Evolutionary conservation across 2,888 invertebrate genomes (phyloP).

Genomic region (Minunthozetes semirufus): DNA sequence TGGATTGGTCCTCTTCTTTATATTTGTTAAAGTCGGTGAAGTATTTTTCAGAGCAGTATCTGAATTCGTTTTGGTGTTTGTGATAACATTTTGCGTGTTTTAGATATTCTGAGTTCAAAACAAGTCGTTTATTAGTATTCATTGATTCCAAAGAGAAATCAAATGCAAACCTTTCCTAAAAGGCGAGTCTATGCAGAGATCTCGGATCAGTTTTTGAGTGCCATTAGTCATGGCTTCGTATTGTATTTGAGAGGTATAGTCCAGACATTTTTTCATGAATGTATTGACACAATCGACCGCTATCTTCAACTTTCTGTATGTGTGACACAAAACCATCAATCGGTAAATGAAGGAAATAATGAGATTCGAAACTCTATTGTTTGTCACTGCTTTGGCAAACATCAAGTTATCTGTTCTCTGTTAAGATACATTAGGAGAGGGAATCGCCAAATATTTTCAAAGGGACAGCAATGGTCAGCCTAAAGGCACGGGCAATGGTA

Average conservation of each 20-base stretch:
- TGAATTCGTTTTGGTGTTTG: not conserved
- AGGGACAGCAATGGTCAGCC: too few relatives aligned
- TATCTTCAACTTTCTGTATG: not conserved
- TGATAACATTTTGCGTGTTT: constrained; percentile 31
- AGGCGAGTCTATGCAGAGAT: not conserved
- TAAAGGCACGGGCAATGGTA: too few relatives aligned
- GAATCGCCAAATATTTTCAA: too few relatives aligned
- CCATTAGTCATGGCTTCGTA: constrained; percentile 16
- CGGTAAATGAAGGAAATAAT: not conserved
- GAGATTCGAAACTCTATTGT: not conserved
- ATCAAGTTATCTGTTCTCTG: not conserved
- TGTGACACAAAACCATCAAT: not conserved
- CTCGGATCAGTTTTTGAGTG: not conserved
- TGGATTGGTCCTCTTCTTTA: not conserved
- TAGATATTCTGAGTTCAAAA: constrained; percentile 18
- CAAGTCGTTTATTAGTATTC: not conserved
- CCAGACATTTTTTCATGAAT: not conserved
- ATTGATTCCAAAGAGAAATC: not conserved
- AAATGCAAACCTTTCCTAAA: not conserved
- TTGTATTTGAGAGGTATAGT: not conserved
- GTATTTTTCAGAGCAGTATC: constrained; percentile 7
- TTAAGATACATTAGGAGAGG: not conserved
- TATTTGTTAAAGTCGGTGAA: not conserved
- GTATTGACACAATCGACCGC: constrained; percentile 15
- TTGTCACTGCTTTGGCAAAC: not conserved